Base-by-base conservation (phyloP, 2,113 vertebrate species). In the Machaerirhynchus nigripectus region DNA sequence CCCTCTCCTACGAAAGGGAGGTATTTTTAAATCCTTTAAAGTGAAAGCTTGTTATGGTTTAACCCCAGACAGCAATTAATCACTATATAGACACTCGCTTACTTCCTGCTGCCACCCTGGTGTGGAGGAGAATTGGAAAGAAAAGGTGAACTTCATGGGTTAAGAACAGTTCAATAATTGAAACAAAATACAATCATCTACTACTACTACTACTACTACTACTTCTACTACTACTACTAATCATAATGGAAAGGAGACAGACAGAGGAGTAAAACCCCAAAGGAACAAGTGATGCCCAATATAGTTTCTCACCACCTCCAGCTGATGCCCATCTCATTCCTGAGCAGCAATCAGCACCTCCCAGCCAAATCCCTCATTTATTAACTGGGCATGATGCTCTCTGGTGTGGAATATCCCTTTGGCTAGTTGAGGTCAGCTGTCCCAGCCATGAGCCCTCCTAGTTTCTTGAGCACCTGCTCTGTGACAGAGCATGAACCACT, bases 351-450 rank as follows among this genome's bases (percentile, higher is more conserved):
- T 37, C 12, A 23, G 22, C 27, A 19, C 39, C 46, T 53, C 20
- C 68, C 24, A 52, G 60, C 11, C 28, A 75, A 68, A 33, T 46
- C 39, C 13, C 20, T n/a, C 22, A 15, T 75, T 75, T 82, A 60
- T 15, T n/a, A 9, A 15, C 35, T 27, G 27, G n/a, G 53, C 0
- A 0, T 30, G 27, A 74, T 15, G 18, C 39, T 59, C 28, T 46
- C 39, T 16, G 9, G 28, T n/a, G 6, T 46, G 60, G 52, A 75
- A 39, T 52, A 59, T n/a, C 9, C 15, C 46, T 39, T 31, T 68
- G 53, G 15, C 46, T 59, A 82, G 28, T 18, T 37, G 46, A 60
- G 23, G 39, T 52, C 28, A 74, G 11, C 7, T 15, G 23, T 35
- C 28, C 11, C 28, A 75, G 46, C 15, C 40, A 31, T 14, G 6